Evolutionary conservation across 2,797 vertebrate genomes (phyloP).

Genomic region (Protonibea diacanthus): DNA sequence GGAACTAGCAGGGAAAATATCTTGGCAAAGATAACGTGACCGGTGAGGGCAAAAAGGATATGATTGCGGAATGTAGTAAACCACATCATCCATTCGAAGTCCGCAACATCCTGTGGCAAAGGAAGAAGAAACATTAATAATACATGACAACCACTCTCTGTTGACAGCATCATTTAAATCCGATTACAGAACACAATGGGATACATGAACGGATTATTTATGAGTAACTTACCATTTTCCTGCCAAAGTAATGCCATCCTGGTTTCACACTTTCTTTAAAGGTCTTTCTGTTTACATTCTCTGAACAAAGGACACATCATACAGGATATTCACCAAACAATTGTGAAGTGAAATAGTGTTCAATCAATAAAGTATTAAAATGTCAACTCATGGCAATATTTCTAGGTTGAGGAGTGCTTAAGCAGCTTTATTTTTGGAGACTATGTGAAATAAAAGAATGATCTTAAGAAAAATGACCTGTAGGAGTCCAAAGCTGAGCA

Average conservation of each 20-base stretch:
- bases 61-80: slow-evolving; percentile 94
- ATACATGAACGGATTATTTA: neutral
- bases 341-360: neutral
- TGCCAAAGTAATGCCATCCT: slow-evolving; percentile 97
- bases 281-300: slow-evolving; percentile 88
- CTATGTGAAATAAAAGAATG: neutral
- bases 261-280: slow-evolving; percentile 91
- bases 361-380: neutral
- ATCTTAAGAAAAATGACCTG: neutral
- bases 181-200: neutral
- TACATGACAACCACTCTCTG: neutral
- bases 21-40: slow-evolving; percentile 96
- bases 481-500: neutral
- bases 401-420: neutral
- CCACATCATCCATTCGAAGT: slow-evolving; percentile 99
- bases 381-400: neutral
- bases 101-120: slow-evolving; percentile 89
- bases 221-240: slow-evolving; percentile 92
- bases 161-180: neutral
- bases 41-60: slow-evolving; percentile 93
- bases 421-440: neutral
- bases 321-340: slow-evolving; percentile 1
- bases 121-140: slow-evolving; percentile 19
- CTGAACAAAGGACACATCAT: slow-evolving; percentile 72
- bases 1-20: slow-evolving; percentile 90